Conservation (phyloP, 2,113 vertebrate genomes). For the Ploceus nigricollis region DNA sequence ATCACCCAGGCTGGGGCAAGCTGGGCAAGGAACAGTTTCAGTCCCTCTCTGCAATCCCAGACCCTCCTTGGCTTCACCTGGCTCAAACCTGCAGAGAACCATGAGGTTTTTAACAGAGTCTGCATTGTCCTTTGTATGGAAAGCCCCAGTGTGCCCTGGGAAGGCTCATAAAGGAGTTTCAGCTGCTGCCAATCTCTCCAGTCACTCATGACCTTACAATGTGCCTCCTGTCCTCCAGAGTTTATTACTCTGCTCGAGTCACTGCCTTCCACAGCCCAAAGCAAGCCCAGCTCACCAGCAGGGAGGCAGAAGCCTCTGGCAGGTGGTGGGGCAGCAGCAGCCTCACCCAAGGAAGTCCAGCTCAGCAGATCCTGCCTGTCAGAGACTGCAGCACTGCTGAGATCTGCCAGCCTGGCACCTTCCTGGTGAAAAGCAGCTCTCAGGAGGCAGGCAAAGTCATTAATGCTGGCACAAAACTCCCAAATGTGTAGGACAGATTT, state of each 20-base stretch:
- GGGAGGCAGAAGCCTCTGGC: neutral
- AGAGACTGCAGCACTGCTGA: neutral
- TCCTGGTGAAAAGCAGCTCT: fast-evolving
- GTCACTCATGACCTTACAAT: constrained; percentile 23
- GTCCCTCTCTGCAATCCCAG: neutral
- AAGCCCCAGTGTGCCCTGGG: neutral
- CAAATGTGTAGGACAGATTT: neutral
- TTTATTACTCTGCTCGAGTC: neutral
- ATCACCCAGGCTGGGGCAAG: neutral
- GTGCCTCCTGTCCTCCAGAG: constrained; percentile 18
- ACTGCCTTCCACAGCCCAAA: neutral
- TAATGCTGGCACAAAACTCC: neutral
- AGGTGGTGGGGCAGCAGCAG: neutral
- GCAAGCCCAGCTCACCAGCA: neutral
- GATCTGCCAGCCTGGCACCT: neutral
- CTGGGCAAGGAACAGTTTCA: neutral
- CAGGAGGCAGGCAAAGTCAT: neutral
- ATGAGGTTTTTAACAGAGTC: neutral
- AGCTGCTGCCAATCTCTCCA: constrained; percentile 25
- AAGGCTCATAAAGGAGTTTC: constrained; percentile 42
- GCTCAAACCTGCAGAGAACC: neutral
- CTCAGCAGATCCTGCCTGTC: neutral
- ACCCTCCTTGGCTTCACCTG: neutral
- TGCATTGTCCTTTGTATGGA: constrained; percentile 34
- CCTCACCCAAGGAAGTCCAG: neutral